phyloP scores from a whole-genome alignment of 2,888 invertebrate species.

The Bhutanitis thaidina region DNA sequence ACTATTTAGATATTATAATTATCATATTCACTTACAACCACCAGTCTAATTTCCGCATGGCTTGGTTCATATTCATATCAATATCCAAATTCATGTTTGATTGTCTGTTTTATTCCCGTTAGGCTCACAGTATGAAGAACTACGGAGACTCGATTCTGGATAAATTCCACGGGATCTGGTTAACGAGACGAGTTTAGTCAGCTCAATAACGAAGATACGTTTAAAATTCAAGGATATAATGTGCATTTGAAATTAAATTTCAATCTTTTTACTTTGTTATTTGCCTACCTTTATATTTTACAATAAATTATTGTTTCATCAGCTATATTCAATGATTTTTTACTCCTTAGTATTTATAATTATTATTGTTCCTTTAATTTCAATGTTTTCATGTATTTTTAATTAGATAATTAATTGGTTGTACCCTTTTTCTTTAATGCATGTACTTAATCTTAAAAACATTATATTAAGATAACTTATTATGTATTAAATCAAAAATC shows the following conservation, averaged over 20 bases:
- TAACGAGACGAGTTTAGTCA: neutral
- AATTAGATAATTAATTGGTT: constrained; percentile 3
- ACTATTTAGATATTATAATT: no score
- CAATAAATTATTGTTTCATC: constrained; percentile 60
- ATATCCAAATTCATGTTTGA: constrained; percentile 49
- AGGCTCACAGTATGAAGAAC: constrained; percentile 76
- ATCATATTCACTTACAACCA: no score
- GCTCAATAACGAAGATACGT: constrained; percentile 40
- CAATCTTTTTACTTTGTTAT: constrained; percentile 34
- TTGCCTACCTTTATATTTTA: constrained; percentile 44
- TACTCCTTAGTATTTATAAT: constrained; percentile 25
- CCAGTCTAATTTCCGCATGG: no score
- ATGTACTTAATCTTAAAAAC: no score
- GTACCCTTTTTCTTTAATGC: constrained; percentile 14
- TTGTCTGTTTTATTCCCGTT: constrained; percentile 57
- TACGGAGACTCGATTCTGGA: constrained; percentile 41
- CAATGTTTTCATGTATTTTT: constrained; percentile 25
- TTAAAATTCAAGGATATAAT: constrained; percentile 40
- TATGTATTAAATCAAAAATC: no score
- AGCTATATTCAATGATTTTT: constrained; percentile 43
- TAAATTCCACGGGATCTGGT: constrained; percentile 32
- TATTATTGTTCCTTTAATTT: neutral
- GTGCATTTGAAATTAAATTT: constrained; percentile 61
- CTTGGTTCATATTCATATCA: neutral
- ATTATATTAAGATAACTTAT: no score